These are phyloP conservation scores for Eupeodes latifasciatus DNA, from an alignment of 2,888 invertebrate species.

Conservation along the genomic window DNA sequence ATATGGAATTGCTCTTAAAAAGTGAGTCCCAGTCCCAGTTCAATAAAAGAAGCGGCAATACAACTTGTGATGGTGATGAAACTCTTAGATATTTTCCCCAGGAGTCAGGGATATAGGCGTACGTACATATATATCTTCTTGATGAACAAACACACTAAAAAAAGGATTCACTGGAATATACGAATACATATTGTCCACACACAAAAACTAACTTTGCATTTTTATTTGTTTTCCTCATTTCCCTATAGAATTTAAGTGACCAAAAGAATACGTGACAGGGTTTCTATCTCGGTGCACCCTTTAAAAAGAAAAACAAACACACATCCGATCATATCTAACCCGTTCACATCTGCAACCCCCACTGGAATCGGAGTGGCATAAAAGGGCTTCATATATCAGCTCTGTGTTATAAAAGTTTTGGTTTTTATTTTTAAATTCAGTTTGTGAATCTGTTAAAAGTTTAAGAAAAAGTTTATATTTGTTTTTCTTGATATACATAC, in stretches of 20 bases:
- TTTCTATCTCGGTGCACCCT: constrained; percentile 30
- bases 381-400: background rate
- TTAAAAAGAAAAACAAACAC: constrained; percentile 46
- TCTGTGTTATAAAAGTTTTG: constrained; percentile 11
- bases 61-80: constrained; percentile 47
- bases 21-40: constrained; percentile 35
- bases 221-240: constrained; percentile 56
- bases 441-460: constrained; percentile 17
- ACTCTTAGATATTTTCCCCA: constrained; percentile 34
- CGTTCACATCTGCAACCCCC: background rate
- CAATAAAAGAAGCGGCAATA: constrained; percentile 36
- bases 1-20: constrained; percentile 49
- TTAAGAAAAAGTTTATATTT: constrained; percentile 8
- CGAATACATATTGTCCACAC: background rate
- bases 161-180: background rate
- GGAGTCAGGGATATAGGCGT: background rate
- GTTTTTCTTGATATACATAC: background rate
- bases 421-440: constrained; percentile 6
- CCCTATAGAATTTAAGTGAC: constrained; percentile 49
- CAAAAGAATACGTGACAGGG: constrained; percentile 30
- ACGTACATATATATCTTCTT: background rate
- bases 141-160: background rate
- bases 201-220: constrained; percentile 53
- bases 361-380: background rate
- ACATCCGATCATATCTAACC: background rate